Conservation (phyloP, 2,797 vertebrate genomes). For the Coregonus suidteri region DNA sequence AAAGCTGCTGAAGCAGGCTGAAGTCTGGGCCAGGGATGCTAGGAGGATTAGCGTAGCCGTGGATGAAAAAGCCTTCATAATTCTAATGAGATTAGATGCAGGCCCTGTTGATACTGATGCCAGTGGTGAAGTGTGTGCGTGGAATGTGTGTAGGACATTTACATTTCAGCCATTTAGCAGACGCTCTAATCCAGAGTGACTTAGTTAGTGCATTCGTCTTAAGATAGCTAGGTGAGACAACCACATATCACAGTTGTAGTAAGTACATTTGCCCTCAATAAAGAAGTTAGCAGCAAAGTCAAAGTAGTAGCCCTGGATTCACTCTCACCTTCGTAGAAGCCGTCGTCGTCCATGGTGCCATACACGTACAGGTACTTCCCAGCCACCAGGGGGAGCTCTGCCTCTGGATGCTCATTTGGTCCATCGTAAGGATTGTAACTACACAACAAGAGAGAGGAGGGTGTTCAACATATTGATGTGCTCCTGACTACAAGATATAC, state of each 20-base stretch:
- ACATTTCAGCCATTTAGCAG: too few relatives aligned
- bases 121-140: neutral
- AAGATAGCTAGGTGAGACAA: too few relatives aligned
- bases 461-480: neutral
- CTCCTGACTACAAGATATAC: neutral
- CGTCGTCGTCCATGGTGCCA: constrained; percentile 97
- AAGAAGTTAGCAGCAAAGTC: too few relatives aligned
- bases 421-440: constrained; percentile 99
- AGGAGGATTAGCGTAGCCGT: constrained; percentile 2
- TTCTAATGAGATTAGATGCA: constrained; percentile 55
- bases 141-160: too few relatives aligned
- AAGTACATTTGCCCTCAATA: too few relatives aligned
- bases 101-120: constrained; percentile 3
- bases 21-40: neutral
- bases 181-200: too few relatives aligned
- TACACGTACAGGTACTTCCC: constrained; percentile 98
- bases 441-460: constrained; percentile 15
- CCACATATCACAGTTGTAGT: too few relatives aligned
- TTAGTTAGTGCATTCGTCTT: too few relatives aligned
- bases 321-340: constrained; percentile 93
- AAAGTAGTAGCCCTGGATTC: neutral
- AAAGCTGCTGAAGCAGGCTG: constrained; percentile 52
- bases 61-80: constrained; percentile 50
- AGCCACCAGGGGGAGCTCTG: constrained; percentile 95
- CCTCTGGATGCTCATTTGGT: constrained; percentile 97